Evolutionary conservation across 2,113 vertebrate genomes (phyloP).

Genomic region (Willisornis vidua): DNA sequence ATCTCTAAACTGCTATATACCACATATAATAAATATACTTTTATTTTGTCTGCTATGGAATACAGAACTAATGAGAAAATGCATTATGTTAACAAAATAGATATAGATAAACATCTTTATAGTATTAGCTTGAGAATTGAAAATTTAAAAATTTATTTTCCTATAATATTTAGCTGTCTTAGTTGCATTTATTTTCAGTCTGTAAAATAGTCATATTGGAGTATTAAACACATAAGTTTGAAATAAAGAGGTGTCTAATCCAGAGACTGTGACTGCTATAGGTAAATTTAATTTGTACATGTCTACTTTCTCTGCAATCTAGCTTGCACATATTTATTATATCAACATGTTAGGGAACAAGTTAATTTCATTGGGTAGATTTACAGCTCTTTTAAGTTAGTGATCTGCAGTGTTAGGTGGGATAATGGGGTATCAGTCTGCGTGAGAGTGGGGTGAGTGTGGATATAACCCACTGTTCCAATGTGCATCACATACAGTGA

Average conservation of each 20-base stretch:
- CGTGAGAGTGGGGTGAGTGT: fast-evolving
- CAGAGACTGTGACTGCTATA: neutral
- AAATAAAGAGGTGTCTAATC: neutral
- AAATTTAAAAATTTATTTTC: neutral
- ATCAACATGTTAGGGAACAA: neutral
- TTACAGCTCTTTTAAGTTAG: neutral
- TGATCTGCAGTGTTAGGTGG: neutral
- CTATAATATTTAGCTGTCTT: neutral
- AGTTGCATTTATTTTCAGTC: neutral
- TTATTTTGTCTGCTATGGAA: neutral
- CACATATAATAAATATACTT: neutral
- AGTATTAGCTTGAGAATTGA: neutral
- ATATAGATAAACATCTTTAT: neutral
- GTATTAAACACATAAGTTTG: neutral
- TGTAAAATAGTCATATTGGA: neutral
- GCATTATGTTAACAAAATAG: neutral
- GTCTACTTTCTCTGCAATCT: neutral
- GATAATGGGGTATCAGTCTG: neutral
- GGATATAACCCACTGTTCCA: neutral
- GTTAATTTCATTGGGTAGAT: neutral
- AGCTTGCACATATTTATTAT: neutral
- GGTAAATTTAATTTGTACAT: neutral
- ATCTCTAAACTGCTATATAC: neutral
- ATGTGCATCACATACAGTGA: neutral
- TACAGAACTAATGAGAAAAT: neutral